Base-by-base conservation (phyloP, 2,888 invertebrate species). In the Lathronympha strigana region DNA sequence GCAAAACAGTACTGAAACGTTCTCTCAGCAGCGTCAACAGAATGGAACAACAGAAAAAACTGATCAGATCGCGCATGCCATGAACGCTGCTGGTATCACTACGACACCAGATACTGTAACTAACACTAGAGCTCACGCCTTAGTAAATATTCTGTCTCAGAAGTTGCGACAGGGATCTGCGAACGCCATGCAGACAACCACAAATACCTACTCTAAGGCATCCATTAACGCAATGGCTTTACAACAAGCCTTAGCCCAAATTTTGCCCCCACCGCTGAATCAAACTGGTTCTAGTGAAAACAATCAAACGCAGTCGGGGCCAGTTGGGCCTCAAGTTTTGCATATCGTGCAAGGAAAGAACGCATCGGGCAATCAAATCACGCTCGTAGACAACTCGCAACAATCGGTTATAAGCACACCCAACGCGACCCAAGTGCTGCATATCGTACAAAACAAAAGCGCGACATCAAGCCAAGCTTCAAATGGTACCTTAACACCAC, bases 121-220 rank as follows among this genome's bases (percentile, higher is more conserved):
- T 6, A 78, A 75, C 60, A 74, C 77, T 15, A 77, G 76, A 73
- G 72, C 93, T 8, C 84, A 87, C 28, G 86, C 93, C 17, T 76
- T 93, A 49, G 93, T 92, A 1, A 93, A 93, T 75, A 90, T 93
- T 54, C 75, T 93, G 31, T 90, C 93, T 0, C 92, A 93, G 71
- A 93, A 93, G 74, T 80, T 91, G 31, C 83, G 89, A 33, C 88
- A 92, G 67, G 77, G 77, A 4, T 64, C 73, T 15, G 71, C 76
- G n/a, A 73, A 70, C 31, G 62, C 75, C n/a, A 64, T 73, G 8
- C 82, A 81, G 71, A 70, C 77, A 38, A 63, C 80, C 4, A 68
- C 80, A 28, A 87, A 78, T 63, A 82, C 77, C 63, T 89, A 79
- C 69, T 69, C 86, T n/a, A 92, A 90, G 73, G 73, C 89, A 19